Percentiles rank a stretch among this genome's conserved stretches.
Conservation (phyloP, 2,797 vertebrate genomes). For the Tauraco hartlaubi region DNA sequence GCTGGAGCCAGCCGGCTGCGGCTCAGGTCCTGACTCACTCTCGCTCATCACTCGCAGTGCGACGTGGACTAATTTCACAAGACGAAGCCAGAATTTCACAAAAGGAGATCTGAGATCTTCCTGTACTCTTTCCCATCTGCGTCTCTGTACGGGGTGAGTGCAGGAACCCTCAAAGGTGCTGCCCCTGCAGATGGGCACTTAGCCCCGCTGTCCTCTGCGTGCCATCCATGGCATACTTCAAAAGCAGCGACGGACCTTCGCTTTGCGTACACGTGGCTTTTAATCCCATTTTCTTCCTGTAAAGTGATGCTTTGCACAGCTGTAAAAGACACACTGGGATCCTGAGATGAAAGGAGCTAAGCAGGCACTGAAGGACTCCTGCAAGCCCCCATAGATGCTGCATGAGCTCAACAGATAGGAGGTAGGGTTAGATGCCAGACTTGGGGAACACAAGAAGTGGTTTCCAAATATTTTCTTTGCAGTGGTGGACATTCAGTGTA, state of each 20-base stretch:
- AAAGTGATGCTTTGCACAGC: rapidly evolving
- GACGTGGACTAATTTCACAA: background rate
- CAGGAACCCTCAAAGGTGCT: background rate
- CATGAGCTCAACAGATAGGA: background rate
- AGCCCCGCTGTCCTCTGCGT: background rate
- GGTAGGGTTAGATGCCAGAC: background rate
- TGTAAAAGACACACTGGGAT: background rate
- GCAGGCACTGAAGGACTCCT: background rate
- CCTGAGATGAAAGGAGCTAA: background rate
- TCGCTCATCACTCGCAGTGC: background rate
- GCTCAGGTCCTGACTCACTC: background rate
- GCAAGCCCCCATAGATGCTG: rapidly evolving
- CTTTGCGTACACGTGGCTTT: rapidly evolving
- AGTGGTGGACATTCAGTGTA: background rate
- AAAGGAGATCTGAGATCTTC: background rate
- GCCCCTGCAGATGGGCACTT: background rate
- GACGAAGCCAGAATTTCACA: background rate
- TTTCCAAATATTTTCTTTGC: background rate
- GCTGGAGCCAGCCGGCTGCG: background rate
- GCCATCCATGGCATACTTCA: background rate
- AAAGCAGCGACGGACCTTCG: background rate
- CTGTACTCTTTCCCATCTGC: rapidly evolving
- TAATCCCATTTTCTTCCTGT: background rate
- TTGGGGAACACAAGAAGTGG: background rate
- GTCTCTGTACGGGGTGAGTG: rapidly evolving